Base-by-base conservation (phyloP, 2,113 vertebrate species). In the Erythrocercus mccallii region DNA sequence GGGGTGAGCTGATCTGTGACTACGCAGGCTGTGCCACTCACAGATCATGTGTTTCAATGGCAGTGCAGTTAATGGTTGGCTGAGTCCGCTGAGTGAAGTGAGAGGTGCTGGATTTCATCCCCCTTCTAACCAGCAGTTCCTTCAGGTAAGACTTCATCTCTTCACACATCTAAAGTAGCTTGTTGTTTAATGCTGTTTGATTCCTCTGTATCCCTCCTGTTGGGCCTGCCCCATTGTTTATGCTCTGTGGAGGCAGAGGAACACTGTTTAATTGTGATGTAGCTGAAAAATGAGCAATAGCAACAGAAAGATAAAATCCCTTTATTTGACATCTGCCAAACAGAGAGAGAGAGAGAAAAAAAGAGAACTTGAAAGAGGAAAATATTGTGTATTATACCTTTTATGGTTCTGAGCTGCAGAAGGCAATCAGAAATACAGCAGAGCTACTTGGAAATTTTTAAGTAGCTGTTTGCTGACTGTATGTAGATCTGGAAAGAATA, bases 391-490 rank as follows among this genome's bases (percentile, higher is more conserved):
- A 24, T 91, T 48, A 48, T 73, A 70, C 71, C 50, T 90, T 88
- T 66, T 62, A 85, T 81, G 81, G 66, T n/a, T 88, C 60, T 65
- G 22, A 86, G 54, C 38, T 42, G 58, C 47, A 81, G 53, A 50
- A 23, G 30, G 37, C 83, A 77, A 22, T 53, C 69, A 22, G 23
- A 85, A 91, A 82, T 27, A 88, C 12, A 44, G 21, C 16, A 33
- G 33, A 70, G 53, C 37, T 81, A 82, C 70, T 84, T 92, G 40
- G 37, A 69, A 33, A 28, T 31, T 64, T 89, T 96, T 70, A 68
- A 92, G 82, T 25, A 81, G 71, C 66, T 66, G 61, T 81, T 92
- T 92, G 73, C 33, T 88, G 33, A 19, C 42, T 92, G 19, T 28
- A n/a, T 10, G 3, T n/a, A 54, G 48, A 56, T 33, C 27, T 66